These are phyloP conservation scores for Agonum fuliginosum DNA, from an alignment of 2,888 invertebrate genomes.

Conservation along the genomic window DNA sequence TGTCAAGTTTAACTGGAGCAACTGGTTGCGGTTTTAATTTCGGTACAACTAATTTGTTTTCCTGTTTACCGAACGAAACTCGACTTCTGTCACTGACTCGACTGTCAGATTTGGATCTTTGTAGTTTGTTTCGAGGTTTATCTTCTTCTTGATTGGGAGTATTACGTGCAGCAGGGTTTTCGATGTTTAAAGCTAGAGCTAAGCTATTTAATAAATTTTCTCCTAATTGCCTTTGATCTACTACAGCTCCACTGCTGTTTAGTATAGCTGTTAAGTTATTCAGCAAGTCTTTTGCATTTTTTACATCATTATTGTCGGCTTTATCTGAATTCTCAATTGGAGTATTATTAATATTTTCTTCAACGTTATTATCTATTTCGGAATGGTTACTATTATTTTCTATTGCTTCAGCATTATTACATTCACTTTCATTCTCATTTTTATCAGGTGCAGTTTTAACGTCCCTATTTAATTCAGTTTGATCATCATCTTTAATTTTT, in stretches of 20 bases:
- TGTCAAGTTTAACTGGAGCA: constrained; percentile 21
- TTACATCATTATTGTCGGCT: not conserved
- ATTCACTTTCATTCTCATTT: not conserved
- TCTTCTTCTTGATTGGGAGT: not conserved
- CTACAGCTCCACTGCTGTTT: constrained; percentile 19
- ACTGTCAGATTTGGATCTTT: constrained; percentile 41
- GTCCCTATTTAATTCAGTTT: not conserved
- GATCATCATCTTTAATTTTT: not conserved
- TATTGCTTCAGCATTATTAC: not conserved
- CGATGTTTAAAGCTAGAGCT: constrained; percentile 40
- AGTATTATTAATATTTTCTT: constrained; percentile 8
- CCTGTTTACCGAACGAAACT: not conserved
- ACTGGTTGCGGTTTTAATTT: constrained; percentile 48
- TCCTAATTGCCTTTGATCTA: constrained; percentile 49
- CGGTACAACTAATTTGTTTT: constrained; percentile 40
- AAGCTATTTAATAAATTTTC: constrained; percentile 48
- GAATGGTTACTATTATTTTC: too few species aligned
- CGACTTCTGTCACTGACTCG: not conserved
- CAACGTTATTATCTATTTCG: constrained; percentile 4
- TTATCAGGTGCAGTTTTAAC: not conserved
- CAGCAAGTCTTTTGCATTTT: constrained; percentile 28
- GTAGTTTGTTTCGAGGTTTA: constrained; percentile 7
- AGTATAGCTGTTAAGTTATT: constrained; percentile 43
- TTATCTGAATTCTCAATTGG: not conserved
- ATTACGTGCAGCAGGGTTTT: constrained; percentile 5